These are phyloP conservation scores for Catharus fuscescens DNA, from an alignment of 2,113 vertebrate species.

Conservation along the genomic window DNA sequence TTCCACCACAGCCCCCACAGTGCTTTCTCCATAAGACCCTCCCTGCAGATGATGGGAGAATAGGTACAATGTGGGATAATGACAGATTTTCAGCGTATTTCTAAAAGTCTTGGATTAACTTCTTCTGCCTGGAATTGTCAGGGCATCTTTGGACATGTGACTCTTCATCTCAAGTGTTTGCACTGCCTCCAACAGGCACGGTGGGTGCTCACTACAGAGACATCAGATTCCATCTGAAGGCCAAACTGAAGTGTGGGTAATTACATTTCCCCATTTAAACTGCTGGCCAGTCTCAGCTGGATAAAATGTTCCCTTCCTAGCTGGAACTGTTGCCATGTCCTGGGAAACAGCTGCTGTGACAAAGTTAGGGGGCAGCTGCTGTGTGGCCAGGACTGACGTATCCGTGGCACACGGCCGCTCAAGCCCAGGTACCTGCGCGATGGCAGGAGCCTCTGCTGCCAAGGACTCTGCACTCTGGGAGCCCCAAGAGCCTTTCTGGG, in stretches of 20 bases:
- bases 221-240: conserved; percentile 5
- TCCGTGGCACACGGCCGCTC: rapidly evolving
- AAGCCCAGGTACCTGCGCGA: not conserved
- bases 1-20: rapidly evolving
- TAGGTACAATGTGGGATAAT: not conserved
- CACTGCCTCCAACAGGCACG: rapidly evolving
- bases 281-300: not conserved
- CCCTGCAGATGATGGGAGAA: not conserved
- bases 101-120: not conserved
- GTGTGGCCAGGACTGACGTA: not conserved
- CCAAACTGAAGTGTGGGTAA: conserved; percentile 21
- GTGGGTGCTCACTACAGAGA: not conserved
- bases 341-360: conserved; percentile 36
- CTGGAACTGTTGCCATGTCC: not conserved
- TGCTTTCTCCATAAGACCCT: not conserved
- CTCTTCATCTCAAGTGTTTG: not conserved
- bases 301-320: conserved; percentile 55
- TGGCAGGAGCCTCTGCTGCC: not conserved
- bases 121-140: not conserved
- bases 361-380: conserved; percentile 37
- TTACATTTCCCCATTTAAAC: conserved; percentile 51
- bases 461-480: rapidly evolving
- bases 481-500: not conserved
- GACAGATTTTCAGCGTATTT: not conserved
- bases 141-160: not conserved